phyloP scores from a whole-genome alignment of 2,113 vertebrate genomes.

The Mustela lutreola region DNA sequence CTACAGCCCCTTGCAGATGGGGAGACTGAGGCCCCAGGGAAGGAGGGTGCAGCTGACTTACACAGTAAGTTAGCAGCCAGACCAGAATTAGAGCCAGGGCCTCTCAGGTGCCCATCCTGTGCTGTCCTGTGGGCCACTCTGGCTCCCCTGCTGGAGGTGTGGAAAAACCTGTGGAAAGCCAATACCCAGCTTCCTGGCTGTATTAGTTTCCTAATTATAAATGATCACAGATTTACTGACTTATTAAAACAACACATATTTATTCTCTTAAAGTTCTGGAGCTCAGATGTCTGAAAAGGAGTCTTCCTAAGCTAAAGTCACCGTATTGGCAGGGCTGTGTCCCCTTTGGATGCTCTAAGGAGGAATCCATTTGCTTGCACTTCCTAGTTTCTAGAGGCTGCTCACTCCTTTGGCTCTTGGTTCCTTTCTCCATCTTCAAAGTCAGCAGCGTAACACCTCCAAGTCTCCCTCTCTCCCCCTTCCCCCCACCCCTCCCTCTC shows the following conservation, averaged over 20 bases:
- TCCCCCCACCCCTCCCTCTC: rapidly evolving
- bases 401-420: neutral
- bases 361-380: too few relatives aligned
- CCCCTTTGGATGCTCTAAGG: neutral
- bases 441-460: neutral
- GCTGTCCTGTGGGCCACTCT: neutral
- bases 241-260: neutral
- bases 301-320: neutral
- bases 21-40: neutral
- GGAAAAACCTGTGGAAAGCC: neutral
- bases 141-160: neutral
- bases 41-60: neutral
- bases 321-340: rapidly evolving
- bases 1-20: neutral
- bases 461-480: neutral
- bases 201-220: neutral
- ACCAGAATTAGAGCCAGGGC: neutral
- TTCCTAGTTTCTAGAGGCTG: neutral
- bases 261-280: neutral
- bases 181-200: neutral
- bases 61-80: neutral
- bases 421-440: neutral
- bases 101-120: neutral
- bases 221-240: neutral
- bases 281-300: neutral